Conservation (phyloP, 1,140 invertebrate species). For the Aphaenogaster ashmeadi region DNA sequence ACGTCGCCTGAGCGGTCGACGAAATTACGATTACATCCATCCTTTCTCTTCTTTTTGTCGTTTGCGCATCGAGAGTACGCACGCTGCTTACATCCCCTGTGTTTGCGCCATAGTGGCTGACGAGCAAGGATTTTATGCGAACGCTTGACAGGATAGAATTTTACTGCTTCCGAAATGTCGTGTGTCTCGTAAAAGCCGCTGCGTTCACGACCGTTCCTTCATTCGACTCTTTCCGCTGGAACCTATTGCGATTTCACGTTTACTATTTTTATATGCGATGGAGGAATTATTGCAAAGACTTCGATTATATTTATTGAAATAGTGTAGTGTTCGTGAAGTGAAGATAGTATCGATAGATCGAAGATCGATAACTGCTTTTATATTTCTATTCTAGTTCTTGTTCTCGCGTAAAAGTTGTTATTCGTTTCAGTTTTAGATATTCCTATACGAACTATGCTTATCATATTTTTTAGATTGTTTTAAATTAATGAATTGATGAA, state of each 20-base stretch:
- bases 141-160: conserved; percentile 79
- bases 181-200: conserved; percentile 77
- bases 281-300: conserved; percentile 65
- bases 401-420: background rate
- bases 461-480: background rate
- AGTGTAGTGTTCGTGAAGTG: background rate
- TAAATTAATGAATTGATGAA: conserved; percentile 4
- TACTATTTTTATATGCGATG: conserved; percentile 73
- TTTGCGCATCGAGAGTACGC: conserved; percentile 12
- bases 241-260: conserved; percentile 75
- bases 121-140: conserved; percentile 75
- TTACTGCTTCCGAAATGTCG: conserved; percentile 79
- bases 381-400: background rate
- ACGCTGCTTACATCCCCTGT: background rate
- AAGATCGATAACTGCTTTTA: background rate
- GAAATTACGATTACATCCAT: conserved; percentile 5
- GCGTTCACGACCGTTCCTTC: conserved; percentile 71
- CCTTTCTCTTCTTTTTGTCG: background rate
- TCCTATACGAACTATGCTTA: background rate
- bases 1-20: background rate
- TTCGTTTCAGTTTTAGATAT: background rate
- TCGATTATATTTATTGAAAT: conserved; percentile 74
- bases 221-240: conserved; percentile 70
- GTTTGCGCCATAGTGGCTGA: conserved; percentile 49
- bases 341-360: background rate